Base-by-base conservation (phyloP, 1,140 invertebrate genomes). In the Drosophila elegans region DNA sequence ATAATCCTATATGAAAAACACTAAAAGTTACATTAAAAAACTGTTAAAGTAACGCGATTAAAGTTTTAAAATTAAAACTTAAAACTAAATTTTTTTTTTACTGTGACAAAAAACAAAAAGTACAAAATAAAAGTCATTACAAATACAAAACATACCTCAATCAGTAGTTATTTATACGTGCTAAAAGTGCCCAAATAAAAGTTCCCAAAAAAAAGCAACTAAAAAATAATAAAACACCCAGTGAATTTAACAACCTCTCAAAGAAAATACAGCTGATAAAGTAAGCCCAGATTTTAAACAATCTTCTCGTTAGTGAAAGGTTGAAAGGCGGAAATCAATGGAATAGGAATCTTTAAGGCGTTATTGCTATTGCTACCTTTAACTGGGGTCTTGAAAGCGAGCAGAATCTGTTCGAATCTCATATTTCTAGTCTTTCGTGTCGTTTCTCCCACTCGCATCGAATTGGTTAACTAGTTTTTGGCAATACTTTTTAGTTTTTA, bases 301-400 rank as follows among this genome's bases (percentile, higher is more conserved):
- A 34, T 34, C 54, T 9, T 7, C 16, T 21, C 16, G 16, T 7
- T 12, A 55, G 21, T 44, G 73, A 71, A 76, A 54, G 64, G 45
- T 34, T 48, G 39, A 73, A 74, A 80, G 52, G 63, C 74, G 81
- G 81, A 86, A 85, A 85, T 81, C 82, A 85, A 78, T 85, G 77
- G 74, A 78, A 74, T 34, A 36, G 52, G n/a, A 71, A 41, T 32
- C 55, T 27, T 44, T n/a, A 10, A 36, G 36, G 16, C 60, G 10
- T 10, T 61, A 9, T 39, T 3, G 5, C 4, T 39, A 13, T 7
- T 32, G 11, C 27, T 38, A 42, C 29, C 53, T 25, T 38, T 60
- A 42, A 34, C 60, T 44, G 55, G n/a, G 27, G 3, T 55, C 32
- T 39, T 32, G 13, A 62, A 36, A 16, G 41, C 41, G 25, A 12